Evolutionary conservation across 2,113 vertebrate species (phyloP), one percentile per base, ranked within the genome.

Genomic region (Campylomormyrus numenius): DNA sequence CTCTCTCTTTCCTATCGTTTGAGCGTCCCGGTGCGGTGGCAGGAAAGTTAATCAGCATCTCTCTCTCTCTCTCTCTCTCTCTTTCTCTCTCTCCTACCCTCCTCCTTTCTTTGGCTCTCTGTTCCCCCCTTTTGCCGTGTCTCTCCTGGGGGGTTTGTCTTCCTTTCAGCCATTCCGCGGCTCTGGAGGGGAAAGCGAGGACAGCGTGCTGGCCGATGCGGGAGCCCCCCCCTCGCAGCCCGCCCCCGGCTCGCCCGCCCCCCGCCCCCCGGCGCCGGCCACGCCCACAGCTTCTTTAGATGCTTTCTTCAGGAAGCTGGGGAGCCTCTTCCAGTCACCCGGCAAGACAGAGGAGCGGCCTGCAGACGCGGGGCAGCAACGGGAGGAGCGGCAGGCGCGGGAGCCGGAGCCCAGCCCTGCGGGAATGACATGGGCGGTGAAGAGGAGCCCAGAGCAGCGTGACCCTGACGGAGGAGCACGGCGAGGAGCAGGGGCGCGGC

Each of bases 251-350:
- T 19, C 1, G 62, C 91, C 88, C 85, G 52, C 88, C 45, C 1
- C 88, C 50, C 5, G 77, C 74, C 89, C 53, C 90, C 85, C 46
- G 48, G 74, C 66, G 49, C 83, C 90, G 52, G 11, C 21, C 89
- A 85, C 91, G 2, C 90, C 92, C 5, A 85, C 84, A 46, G 88
- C 91, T 83, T 91, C 93, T 91, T 87, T 91, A 84, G 93, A 94
- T 48, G 88, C 91, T 39, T 92, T 94, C 91, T 89, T 94, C 90
- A 90, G 86, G 42, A 92, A 91, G 27, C 91, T 94, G 90, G 89
- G 93, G 24, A 94, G 91, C 91, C 85, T 93, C 85, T 93, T 94
- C 89, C 89, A 90, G 19, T 93, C 92, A 48, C 53, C 87, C n/a
- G 80, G 88, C 27, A 92, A 89, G 91, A 39, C 91, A 77, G 92